Conservation (phyloP, 2,113 vertebrate genomes). For the Empidonax alnorum region DNA sequence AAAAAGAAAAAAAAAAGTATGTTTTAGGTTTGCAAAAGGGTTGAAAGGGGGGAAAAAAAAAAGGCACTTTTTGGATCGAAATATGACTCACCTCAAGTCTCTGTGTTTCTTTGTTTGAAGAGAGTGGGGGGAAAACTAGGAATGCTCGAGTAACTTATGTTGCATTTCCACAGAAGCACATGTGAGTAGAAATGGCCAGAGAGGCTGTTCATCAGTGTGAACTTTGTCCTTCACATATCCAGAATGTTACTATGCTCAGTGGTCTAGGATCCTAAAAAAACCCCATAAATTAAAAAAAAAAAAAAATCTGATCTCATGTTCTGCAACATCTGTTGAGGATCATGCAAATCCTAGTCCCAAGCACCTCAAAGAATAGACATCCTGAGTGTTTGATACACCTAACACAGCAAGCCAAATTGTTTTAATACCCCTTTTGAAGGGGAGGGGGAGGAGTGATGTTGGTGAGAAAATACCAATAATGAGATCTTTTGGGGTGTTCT, state of each 20-base stretch:
- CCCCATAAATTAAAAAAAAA: not conserved
- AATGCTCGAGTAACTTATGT: not conserved
- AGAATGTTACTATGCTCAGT: not conserved
- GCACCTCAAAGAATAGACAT: not conserved
- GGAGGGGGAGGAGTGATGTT: not conserved
- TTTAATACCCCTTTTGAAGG: not conserved
- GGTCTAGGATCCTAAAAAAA: not conserved
- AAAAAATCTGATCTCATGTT: not conserved
- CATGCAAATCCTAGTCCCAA: not conserved
- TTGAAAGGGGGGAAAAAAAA: not conserved
- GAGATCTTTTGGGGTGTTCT: conserved; percentile 50
- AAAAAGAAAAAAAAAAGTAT: not conserved
- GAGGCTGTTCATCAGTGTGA: not conserved
- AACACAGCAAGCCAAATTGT: not conserved
- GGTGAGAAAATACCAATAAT: not conserved
- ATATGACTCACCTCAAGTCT: not conserved
- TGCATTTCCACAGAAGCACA: not conserved
- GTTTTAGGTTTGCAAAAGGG: not conserved
- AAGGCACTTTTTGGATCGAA: not conserved
- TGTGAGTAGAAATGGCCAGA: not conserved
- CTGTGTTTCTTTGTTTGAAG: not conserved
- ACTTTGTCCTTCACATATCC: not conserved
- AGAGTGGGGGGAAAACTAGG: not conserved
- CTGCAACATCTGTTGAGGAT: not conserved
- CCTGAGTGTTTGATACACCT: not conserved